Evolutionary conservation across 2,797 vertebrate species (phyloP).

Genomic region (Xiphophorus birchmanni): DNA sequence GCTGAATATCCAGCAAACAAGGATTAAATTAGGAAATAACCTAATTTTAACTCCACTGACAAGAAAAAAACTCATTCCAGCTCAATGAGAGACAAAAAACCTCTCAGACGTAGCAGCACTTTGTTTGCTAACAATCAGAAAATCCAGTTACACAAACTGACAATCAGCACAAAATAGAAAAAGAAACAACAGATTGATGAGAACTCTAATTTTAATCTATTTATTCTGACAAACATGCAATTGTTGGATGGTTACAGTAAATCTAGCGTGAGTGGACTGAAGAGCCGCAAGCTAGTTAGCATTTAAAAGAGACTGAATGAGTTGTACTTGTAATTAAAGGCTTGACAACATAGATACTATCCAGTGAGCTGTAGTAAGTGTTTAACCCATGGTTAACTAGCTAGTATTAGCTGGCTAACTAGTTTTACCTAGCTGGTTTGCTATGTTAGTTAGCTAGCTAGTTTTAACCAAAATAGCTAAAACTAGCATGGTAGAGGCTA

Average conservation of each 20-base stretch:
- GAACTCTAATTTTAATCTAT: background rate
- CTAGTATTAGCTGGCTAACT: background rate
- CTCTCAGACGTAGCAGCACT: conserved; percentile 1
- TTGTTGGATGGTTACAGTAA: conserved; percentile 1
- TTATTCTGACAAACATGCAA: conserved; percentile 8
- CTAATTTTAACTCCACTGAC: conserved; percentile 20
- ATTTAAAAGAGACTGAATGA: background rate
- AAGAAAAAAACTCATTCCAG: background rate
- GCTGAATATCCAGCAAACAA: conserved; percentile 46
- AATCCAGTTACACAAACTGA: conserved; percentile 6
- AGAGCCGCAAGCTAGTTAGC: conserved; percentile 3
- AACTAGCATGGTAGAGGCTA: too few species aligned
- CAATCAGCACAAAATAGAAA: background rate
- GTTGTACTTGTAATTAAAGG: conserved; percentile 3
- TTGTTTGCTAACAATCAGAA: background rate
- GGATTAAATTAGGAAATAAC: conserved; percentile 12
- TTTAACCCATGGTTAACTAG: background rate
- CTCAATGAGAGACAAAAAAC: background rate
- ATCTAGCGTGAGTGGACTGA: conserved; percentile 1
- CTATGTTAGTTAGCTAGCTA: too few species aligned
- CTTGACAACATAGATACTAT: background rate
- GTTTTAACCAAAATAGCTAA: too few species aligned
- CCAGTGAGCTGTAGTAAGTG: background rate
- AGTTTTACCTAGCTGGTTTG: too few species aligned
- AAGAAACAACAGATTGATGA: background rate